Evolutionary conservation across 2,113 vertebrate genomes (phyloP), one percentile per base, ranked within the genome.

Genomic region (Pagrus major): DNA sequence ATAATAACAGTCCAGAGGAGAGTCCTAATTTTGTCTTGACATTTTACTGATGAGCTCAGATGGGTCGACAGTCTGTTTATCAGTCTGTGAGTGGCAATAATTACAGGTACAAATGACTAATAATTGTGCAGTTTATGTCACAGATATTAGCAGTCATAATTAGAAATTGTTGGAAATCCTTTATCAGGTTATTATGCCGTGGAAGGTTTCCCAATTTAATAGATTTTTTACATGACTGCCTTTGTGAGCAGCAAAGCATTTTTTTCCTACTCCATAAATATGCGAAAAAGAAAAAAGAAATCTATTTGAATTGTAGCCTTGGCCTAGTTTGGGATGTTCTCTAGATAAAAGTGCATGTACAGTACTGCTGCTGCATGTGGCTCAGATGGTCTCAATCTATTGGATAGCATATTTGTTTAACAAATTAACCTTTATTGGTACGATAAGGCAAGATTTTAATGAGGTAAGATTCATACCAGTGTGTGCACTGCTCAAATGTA

Each of bases 161-260:
- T 41, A 76, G 21, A n/a, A 33, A 39, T 5, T 64, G 39, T 31
- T 31, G 55, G 47, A 67, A 51, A 71, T 71, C n/a, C 12, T 52
- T 59, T 0, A 20, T 52, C 4, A 35, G 27, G 42, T 52, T n/a
- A 69, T 58, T 20, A 29, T 59, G 27, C 49, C 14, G 21, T 20
- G 9, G 9, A 56, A 55, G 18, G 42, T 31, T 47, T 46, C 27
- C 18, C 27, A 61, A 12, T 35, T 8, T 8, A 55, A 55, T 33
- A 21, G 47, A 14, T 23, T 31, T 44, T 54, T 75, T 55, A 44
- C 27, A 47, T 37, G 20, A 25, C 51, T 66, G 44, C n/a, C n/a
- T 37, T 21, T 61, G 12, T 20, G 47, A 68, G 46, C 15, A 67
- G 58, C 16, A n/a, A 51, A n/a, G n/a, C 44, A 42, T 9, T 0